Evolutionary conservation across 2,113 vertebrate genomes (phyloP).

Genomic region (Neotoma lepida): DNA sequence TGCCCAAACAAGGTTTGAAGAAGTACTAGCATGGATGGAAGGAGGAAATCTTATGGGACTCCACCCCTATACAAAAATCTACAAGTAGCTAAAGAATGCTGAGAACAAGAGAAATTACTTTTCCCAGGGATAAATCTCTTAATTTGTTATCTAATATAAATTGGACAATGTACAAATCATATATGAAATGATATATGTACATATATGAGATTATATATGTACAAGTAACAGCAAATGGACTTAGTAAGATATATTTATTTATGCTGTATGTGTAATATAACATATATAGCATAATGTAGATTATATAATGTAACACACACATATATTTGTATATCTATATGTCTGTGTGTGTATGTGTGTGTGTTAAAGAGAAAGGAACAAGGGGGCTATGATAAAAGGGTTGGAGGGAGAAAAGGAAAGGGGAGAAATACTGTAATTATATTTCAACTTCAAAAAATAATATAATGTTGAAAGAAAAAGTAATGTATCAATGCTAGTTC

Average conservation of each 20-base stretch:
- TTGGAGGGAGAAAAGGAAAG: background rate
- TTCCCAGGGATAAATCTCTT: background rate
- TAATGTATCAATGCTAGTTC: background rate
- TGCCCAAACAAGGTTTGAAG: background rate
- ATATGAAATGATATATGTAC: too few species aligned
- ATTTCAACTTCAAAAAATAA: background rate
- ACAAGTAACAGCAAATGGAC: background rate
- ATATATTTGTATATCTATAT: background rate
- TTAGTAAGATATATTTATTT: background rate
- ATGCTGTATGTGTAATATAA: background rate
- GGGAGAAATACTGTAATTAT: background rate
- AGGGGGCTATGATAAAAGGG: background rate
- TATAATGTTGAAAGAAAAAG: background rate
- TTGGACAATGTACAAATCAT: background rate
- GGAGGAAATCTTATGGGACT: background rate
- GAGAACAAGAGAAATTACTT: background rate
- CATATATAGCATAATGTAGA: background rate
- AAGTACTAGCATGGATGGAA: background rate
- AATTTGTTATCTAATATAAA: background rate
- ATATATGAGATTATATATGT: too few species aligned
- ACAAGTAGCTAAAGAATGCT: background rate
- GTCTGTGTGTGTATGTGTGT: background rate
- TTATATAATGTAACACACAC: background rate
- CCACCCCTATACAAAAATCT: background rate
- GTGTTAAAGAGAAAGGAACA: background rate